Evolutionary conservation across 2,888 invertebrate species (phyloP).

Genomic region (Timandra comae): DNA sequence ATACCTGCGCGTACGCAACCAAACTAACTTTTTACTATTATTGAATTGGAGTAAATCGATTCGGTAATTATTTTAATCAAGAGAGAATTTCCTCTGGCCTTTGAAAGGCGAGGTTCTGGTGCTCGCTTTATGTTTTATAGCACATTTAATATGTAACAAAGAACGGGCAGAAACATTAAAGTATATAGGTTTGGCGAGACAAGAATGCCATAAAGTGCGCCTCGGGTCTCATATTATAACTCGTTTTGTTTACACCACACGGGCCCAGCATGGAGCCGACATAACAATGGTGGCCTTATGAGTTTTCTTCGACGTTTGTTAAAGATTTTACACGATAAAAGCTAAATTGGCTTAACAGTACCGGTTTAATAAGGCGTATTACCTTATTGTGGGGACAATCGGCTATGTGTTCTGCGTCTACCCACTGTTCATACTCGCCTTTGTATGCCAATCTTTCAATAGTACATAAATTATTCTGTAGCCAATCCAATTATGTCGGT

Average conservation of each 20-base stretch:
- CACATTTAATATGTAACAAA: conserved; percentile 18
- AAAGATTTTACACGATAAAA: conserved; percentile 60
- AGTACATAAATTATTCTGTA: conserved; percentile 11
- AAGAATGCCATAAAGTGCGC: conserved; percentile 53
- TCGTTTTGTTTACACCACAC: conserved; percentile 53
- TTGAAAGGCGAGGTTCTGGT: not conserved
- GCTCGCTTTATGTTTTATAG: not conserved
- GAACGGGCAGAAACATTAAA: conserved; percentile 20
- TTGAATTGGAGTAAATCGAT: conserved; percentile 14
- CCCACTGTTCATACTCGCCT: conserved; percentile 18
- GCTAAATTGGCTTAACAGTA: conserved; percentile 54
- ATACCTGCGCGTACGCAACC: conserved; percentile 49
- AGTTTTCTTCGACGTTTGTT: conserved; percentile 41
- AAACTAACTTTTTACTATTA: conserved; percentile 36
- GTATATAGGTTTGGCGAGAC: conserved; percentile 35
- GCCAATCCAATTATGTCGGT: conserved; percentile 3
- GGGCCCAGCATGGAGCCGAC: conserved; percentile 40
- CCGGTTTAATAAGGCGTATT: conserved; percentile 43
- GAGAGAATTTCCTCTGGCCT: too few species aligned
- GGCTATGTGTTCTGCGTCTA: conserved; percentile 26
- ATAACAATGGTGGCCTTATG: conserved; percentile 56
- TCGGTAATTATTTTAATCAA: conserved; percentile 7
- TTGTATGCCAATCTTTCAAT: conserved; percentile 26
- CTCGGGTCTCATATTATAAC: conserved; percentile 48
- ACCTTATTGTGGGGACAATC: conserved; percentile 39